These are phyloP conservation scores for Sphenopsis melanotis DNA, from an alignment of 2,797 vertebrate species.

Conservation along the genomic window DNA sequence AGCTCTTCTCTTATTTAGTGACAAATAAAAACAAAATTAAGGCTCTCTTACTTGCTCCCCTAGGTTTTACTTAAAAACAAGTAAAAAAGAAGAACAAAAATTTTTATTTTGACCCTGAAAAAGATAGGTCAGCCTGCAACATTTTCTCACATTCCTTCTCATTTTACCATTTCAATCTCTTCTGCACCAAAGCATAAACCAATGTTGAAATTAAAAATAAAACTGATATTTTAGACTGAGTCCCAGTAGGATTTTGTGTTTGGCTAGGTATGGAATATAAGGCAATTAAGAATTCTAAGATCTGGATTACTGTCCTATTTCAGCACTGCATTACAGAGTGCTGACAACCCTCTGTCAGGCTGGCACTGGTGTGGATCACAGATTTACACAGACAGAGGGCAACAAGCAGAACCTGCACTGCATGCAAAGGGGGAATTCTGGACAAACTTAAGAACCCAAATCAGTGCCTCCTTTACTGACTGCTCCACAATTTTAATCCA, in stretches of 20 bases:
- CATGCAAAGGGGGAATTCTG: background rate
- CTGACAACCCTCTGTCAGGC: background rate
- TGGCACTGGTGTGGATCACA: too few species aligned
- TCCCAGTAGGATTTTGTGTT: background rate
- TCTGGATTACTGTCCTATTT: conserved; percentile 25
- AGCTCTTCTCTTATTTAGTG: background rate
- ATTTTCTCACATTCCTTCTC: background rate
- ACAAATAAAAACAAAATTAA: background rate
- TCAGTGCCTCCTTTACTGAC: background rate
- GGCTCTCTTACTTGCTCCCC: background rate
- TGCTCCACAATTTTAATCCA: background rate
- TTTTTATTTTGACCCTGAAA: background rate
- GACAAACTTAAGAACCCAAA: background rate
- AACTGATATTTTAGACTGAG: background rate
- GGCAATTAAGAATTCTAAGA: background rate
- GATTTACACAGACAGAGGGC: background rate
- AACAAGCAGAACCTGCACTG: background rate
- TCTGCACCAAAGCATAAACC: background rate
- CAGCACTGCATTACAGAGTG: background rate
- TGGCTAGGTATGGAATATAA: background rate
- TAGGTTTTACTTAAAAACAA: background rate
- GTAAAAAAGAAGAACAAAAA: background rate
- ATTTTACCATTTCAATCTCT: background rate
- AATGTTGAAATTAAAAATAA: conserved; percentile 32
- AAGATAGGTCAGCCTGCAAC: background rate